These are phyloP conservation scores for Condylostylus longicornis DNA, from an alignment of 1,140 invertebrate species.

Conservation along the genomic window DNA sequence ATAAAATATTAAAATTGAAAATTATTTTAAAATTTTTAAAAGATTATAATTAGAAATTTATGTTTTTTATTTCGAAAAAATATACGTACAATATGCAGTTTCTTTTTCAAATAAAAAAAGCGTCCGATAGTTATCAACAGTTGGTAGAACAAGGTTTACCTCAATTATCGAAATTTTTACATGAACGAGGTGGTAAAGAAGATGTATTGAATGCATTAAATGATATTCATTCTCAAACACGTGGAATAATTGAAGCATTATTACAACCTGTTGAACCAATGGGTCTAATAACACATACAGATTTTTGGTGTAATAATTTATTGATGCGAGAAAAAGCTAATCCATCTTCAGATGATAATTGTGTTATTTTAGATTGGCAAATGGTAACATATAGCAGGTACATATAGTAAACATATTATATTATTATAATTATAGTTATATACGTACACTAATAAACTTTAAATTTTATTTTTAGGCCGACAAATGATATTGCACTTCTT, in stretches of 20 bases:
- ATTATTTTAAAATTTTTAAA: neutral
- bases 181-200: constrained; percentile 43
- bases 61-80: neutral
- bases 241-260: constrained; percentile 45
- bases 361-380: constrained; percentile 65
- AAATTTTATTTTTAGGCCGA: constrained; percentile 35
- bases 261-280: constrained; percentile 49
- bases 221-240: constrained; percentile 40
- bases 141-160: constrained; percentile 56
- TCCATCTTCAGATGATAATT: constrained; percentile 34
- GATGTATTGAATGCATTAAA: constrained; percentile 32
- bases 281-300: constrained; percentile 58
- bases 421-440: neutral
- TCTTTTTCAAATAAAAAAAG: constrained; percentile 56
- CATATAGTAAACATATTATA: neutral
- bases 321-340: constrained; percentile 44
- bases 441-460: neutral
- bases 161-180: constrained; percentile 51
- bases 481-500: constrained; percentile 64
- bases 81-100: constrained; percentile 29
- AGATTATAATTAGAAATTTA: too few species aligned
- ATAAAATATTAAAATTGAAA: neutral
- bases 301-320: constrained; percentile 71
- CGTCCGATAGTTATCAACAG: constrained; percentile 61
- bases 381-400: constrained; percentile 59